phyloP scores from a whole-genome alignment of 2,888 invertebrate genomes.

The Hypsopygia costalis region DNA sequence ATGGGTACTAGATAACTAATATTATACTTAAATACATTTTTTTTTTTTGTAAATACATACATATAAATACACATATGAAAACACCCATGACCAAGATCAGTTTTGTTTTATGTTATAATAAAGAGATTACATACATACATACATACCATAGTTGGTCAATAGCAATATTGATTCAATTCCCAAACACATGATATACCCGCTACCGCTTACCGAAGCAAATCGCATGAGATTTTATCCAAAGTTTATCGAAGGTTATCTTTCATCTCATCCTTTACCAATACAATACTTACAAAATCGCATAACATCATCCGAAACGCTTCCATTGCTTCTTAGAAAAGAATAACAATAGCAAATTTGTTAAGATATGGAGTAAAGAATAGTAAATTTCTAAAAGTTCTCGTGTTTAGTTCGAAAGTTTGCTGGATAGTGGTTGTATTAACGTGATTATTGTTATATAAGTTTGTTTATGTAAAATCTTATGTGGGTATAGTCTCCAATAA shows the following conservation, averaged over 20 bases:
- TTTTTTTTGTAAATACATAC: too few relatives aligned
- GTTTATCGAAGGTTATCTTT: conserved; percentile 72
- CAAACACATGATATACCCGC: conserved; percentile 39
- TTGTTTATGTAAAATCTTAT: conserved; percentile 64
- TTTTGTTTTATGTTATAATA: too few relatives aligned
- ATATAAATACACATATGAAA: too few relatives aligned
- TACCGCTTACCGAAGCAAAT: conserved; percentile 59
- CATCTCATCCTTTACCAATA: conserved; percentile 44
- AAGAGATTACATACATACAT: too few relatives aligned
- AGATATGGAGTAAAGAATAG: conserved; percentile 23
- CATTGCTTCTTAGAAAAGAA: conserved; percentile 23
- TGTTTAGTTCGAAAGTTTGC: conserved; percentile 12
- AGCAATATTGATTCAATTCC: conserved; percentile 32
- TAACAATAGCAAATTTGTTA: neutral
- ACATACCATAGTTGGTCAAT: neutral
- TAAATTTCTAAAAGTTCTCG: conserved; percentile 3
- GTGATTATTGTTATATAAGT: conserved; percentile 60
- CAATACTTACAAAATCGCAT: conserved; percentile 10
- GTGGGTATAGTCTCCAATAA: conserved; percentile 33
- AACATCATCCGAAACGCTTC: conserved; percentile 11
- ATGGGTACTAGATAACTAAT: too few relatives aligned
- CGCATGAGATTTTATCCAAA: conserved; percentile 61
- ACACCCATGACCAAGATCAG: too few relatives aligned
- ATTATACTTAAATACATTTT: too few relatives aligned
- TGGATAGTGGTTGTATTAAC: conserved; percentile 36